These are phyloP conservation scores for Eubasilissa splendida DNA, from an alignment of 2,888 invertebrate species.

Conservation along the genomic window DNA sequence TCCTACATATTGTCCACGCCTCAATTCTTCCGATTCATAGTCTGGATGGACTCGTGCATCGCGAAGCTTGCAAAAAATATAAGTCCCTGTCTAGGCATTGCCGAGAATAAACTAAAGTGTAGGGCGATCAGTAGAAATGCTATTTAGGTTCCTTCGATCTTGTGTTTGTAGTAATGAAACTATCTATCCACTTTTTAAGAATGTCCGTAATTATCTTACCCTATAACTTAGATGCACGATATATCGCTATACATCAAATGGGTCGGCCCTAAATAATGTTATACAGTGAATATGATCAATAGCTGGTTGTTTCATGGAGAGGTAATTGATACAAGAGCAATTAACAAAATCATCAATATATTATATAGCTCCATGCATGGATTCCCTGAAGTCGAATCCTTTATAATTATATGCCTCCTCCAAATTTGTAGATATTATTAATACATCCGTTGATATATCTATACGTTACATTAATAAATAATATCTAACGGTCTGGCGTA, in stretches of 20 bases:
- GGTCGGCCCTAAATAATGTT: constrained; percentile 42
- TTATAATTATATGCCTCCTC: too few species aligned
- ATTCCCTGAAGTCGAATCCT: too few species aligned
- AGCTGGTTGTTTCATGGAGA: background rate
- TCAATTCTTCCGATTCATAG: background rate
- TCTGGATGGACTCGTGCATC: constrained; percentile 6
- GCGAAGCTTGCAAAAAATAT: background rate
- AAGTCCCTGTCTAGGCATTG: background rate
- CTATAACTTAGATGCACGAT: background rate
- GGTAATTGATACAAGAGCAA: constrained; percentile 40
- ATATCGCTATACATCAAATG: constrained; percentile 47
- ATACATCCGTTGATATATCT: too few species aligned
- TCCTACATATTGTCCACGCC: too few species aligned
- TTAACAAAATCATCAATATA: constrained; percentile 29
- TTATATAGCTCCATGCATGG: background rate
- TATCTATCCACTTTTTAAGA: background rate
- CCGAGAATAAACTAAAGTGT: background rate
- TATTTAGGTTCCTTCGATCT: background rate
- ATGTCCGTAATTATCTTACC: background rate
- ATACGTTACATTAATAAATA: too few species aligned
- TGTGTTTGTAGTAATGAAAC: background rate
- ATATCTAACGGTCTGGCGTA: too few species aligned
- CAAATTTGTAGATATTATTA: too few species aligned
- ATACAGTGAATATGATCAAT: constrained; percentile 29
- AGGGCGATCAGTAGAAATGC: background rate